Conservation (phyloP, 2,797 vertebrate species). For the Ceryle rudis region DNA sequence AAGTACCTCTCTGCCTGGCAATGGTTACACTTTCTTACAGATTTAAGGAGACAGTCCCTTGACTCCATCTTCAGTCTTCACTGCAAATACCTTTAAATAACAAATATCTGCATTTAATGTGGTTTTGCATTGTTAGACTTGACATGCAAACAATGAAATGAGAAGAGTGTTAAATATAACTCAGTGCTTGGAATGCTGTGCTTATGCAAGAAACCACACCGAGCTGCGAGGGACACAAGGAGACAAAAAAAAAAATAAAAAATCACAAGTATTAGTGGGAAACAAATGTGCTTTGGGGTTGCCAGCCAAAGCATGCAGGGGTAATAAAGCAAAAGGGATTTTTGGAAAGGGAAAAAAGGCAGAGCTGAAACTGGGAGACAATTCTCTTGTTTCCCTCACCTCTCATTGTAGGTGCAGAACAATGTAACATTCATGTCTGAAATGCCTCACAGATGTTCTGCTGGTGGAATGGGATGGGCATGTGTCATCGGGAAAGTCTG, state of each 20-base stretch:
- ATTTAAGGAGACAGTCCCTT: not conserved
- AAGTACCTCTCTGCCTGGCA: not conserved
- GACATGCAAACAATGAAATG: slow-evolving; percentile 43
- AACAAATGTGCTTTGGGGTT: not conserved
- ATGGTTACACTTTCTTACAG: not conserved
- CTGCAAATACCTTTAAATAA: slow-evolving; percentile 36
- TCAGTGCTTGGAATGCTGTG: not conserved
- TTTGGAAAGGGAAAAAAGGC: slow-evolving; percentile 3
- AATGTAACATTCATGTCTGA: not conserved
- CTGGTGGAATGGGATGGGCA: not conserved
- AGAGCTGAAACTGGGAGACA: not conserved
- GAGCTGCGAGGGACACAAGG: not conserved
- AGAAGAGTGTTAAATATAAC: slow-evolving; percentile 61
- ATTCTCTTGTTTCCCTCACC: not conserved
- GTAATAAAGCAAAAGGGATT: not conserved
- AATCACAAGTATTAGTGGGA: not conserved
- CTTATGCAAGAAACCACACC: slow-evolving; percentile 56
- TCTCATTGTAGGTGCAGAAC: slow-evolving; percentile 26
- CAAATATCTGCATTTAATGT: slow-evolving; percentile 13
- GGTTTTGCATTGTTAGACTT: slow-evolving; percentile 51
- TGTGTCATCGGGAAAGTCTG: not conserved
- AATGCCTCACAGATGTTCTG: slow-evolving; percentile 44
- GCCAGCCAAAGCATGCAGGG: not conserved
- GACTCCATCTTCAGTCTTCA: not conserved
- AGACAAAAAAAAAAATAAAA: not conserved